Percentiles rank a stretch among this genome's conserved stretches.
These are phyloP conservation scores for Meleagris gallopavo DNA, from an alignment of 2,113 vertebrate genomes.

Conservation along the genomic window DNA sequence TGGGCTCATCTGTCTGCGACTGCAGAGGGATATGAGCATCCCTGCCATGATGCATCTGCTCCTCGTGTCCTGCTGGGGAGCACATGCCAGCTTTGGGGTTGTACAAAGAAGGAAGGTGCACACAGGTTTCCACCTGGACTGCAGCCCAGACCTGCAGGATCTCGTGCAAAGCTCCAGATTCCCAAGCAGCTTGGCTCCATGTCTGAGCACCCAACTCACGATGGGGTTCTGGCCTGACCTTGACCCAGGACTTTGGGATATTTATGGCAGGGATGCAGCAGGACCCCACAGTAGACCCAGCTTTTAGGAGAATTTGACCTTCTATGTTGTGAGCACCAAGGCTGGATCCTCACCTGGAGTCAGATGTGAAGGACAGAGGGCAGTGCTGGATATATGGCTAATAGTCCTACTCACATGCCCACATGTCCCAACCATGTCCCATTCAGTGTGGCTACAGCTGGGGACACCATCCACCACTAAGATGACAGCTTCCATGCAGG, in stretches of 20 bases:
- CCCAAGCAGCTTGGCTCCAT: neutral
- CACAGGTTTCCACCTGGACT: neutral
- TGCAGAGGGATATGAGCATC: neutral
- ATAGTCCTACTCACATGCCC: neutral
- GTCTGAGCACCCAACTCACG: neutral
- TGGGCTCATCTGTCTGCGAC: neutral
- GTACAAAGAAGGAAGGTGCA: neutral
- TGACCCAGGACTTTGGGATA: too few species aligned
- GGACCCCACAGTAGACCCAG: rapidly evolving
- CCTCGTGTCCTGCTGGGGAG: rapidly evolving
- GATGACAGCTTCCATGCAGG: neutral
- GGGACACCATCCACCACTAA: neutral
- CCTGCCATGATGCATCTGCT: neutral
- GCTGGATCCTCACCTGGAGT: neutral
- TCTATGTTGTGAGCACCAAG: rapidly evolving
- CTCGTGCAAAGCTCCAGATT: neutral
- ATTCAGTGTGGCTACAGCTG: neutral
- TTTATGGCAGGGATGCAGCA: neutral
- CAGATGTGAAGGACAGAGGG: neutral
- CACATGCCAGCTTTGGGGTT: neutral
- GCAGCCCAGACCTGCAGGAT: neutral
- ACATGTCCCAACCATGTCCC: neutral
- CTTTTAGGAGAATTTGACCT: neutral
- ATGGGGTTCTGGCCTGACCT: neutral
- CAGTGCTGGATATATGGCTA: neutral